Base-by-base conservation (phyloP, 1,140 invertebrate genomes). In the Caerostris darwini region DNA sequence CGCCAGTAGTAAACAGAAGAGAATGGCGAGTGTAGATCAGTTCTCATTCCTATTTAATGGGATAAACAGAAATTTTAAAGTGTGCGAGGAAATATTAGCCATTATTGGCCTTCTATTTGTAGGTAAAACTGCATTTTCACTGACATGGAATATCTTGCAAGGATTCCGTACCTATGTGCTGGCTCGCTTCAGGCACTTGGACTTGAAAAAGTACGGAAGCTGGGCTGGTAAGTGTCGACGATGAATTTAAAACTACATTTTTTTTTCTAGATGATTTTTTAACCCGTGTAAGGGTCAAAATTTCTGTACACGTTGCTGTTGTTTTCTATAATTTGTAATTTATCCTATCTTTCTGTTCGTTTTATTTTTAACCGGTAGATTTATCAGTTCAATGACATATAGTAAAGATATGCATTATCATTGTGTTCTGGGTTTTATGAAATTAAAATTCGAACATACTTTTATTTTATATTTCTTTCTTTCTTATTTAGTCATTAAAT, bases 61-160 rank as follows among this genome's bases (percentile, higher is more conserved):
- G 4, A 85, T 94, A n/a, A 85, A 93, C 14, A 61, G 91, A 12
- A 90, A 93, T 69, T 71, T 93, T 12, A 64, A 67, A 53, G 58
- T 59, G 5, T 82, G 17, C 71, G 90, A 94, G 59, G 94, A 94
- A 7, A 83, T 94, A 19, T 54, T 95, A 53, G 94, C 95, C 7
- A 83, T 95, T 59, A 90, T 95, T 67, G 95, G 95, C 17, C 61
- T 95, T 5, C 5, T 94, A 1, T 95, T 94, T 56, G 88, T 93
- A 12, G 71, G 95, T 6, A 95, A 94, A 88, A 90, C 83, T 19
- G 88, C 87, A 19, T 94, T 94, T 56, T 19, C 91, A 8, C 57
- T 95, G 4, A 91, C 95, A 8, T 95, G 90, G 87, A 94, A 93
- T 50, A 34, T 95, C 34, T 94, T 94, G 14, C 90, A 94, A 61